These are phyloP conservation scores for Megaceryle torquata DNA, from an alignment of 2,113 vertebrate genomes.

Conservation along the genomic window DNA sequence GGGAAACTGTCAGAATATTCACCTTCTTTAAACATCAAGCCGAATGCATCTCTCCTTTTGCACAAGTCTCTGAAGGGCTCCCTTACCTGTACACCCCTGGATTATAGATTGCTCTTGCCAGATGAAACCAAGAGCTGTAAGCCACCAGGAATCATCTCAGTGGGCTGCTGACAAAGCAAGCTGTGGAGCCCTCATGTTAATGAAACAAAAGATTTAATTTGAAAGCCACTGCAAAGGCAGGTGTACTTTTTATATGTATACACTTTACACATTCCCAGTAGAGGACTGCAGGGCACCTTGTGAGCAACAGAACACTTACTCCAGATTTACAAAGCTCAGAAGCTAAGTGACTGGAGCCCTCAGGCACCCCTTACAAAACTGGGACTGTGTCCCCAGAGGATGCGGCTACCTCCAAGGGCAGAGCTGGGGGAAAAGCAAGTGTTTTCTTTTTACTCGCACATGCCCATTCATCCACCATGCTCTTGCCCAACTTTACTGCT, in stretches of 20 bases:
- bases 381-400: not conserved
- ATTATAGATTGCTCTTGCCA: slow-evolving; percentile 9
- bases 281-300: not conserved
- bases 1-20: not conserved
- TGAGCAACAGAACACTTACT: not conserved
- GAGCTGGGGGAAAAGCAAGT: not conserved
- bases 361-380: not conserved
- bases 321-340: not conserved
- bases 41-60: not conserved
- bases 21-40: not conserved
- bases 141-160: slow-evolving; percentile 15
- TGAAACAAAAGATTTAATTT: not conserved
- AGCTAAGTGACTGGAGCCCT: not conserved
- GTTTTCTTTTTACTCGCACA: not conserved
- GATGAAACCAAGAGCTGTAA: slow-evolving; percentile 38
- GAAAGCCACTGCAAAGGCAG: slow-evolving; percentile 15
- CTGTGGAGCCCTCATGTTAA: not conserved
- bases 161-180: slow-evolving; percentile 53
- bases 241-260: not conserved
- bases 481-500: not conserved
- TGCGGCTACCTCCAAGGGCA: fast-evolving
- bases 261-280: not conserved
- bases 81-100: not conserved
- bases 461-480: not conserved
- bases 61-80: not conserved